Percentiles rank a stretch among this genome's conserved stretches.
Evolutionary conservation across 2,797 vertebrate genomes (phyloP).

Genomic region (Helarctos malayanus): DNA sequence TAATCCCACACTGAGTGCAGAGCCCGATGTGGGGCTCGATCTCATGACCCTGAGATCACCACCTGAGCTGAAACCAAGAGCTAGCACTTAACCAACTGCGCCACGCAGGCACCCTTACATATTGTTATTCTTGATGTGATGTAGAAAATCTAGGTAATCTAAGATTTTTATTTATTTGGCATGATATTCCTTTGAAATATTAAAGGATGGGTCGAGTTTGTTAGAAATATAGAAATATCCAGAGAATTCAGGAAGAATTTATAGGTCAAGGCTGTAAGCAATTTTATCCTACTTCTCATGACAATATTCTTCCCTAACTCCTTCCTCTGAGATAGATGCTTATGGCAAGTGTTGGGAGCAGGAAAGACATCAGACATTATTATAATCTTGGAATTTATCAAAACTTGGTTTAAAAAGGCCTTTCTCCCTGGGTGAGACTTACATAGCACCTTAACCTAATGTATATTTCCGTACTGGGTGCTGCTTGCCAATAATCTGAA

Average conservation of each 20-base stretch:
- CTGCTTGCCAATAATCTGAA: neutral
- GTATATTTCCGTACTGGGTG: neutral
- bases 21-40: neutral
- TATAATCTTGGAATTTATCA: neutral
- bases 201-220: neutral
- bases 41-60: neutral
- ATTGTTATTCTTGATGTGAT: neutral
- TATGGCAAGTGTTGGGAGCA: neutral
- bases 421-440: neutral
- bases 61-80: neutral
- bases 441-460: neutral
- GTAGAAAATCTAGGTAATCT: neutral
- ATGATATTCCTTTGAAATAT: conserved; percentile 22
- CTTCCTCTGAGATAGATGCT: neutral
- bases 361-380: neutral
- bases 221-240: neutral
- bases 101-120: neutral
- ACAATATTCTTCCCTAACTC: conserved; percentile 3
- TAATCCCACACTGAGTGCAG: neutral
- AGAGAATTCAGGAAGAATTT: conserved; percentile 21
- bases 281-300: neutral
- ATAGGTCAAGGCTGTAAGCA: neutral
- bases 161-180: conserved; percentile 40
- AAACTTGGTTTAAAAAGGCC: neutral
- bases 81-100: neutral